A percentile compares a stretch with the other conserved stretches of the same genome.
These are phyloP conservation scores for Coleophora deauratella DNA, from an alignment of 2,888 invertebrate species.

Conservation along the genomic window DNA sequence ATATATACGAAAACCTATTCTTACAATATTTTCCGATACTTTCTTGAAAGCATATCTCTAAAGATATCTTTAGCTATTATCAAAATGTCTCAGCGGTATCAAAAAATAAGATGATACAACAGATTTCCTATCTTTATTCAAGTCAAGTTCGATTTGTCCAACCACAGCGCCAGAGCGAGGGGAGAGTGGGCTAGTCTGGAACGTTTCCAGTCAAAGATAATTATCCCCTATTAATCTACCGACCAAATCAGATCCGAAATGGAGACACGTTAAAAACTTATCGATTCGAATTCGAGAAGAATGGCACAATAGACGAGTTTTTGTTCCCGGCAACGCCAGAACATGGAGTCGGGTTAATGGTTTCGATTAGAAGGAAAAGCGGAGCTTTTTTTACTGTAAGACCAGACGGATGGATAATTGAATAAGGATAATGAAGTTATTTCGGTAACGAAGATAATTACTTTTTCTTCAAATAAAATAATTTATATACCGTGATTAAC, in stretches of 20 bases:
- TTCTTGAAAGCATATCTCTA: too few relatives aligned
- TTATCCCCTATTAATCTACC: constrained; percentile 53
- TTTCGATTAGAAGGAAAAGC: constrained; percentile 1
- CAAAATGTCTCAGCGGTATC: too few relatives aligned
- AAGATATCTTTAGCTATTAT: too few relatives aligned
- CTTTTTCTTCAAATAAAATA: too few relatives aligned
- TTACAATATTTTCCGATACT: too few relatives aligned
- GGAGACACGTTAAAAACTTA: constrained; percentile 30
- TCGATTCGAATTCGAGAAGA: constrained; percentile 17
- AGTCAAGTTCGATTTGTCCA: background rate
- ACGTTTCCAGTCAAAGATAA: constrained; percentile 40
- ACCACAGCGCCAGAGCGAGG: background rate
- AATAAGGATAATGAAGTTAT: too few relatives aligned
- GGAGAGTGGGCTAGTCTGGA: constrained; percentile 24
- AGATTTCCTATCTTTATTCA: background rate
- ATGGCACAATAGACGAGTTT: constrained; percentile 6
- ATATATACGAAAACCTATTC: too few relatives aligned
- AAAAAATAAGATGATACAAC: too few relatives aligned
- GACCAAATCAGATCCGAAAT: constrained; percentile 39
- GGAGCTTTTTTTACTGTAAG: background rate
- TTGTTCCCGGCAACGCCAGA: background rate
- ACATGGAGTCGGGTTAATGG: constrained; percentile 3
- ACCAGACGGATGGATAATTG: background rate
- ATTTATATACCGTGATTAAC: too few relatives aligned
- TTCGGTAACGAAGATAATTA: too few relatives aligned